phyloP scores from a whole-genome alignment of 2,888 invertebrate species.

The Tinea trinotella region DNA sequence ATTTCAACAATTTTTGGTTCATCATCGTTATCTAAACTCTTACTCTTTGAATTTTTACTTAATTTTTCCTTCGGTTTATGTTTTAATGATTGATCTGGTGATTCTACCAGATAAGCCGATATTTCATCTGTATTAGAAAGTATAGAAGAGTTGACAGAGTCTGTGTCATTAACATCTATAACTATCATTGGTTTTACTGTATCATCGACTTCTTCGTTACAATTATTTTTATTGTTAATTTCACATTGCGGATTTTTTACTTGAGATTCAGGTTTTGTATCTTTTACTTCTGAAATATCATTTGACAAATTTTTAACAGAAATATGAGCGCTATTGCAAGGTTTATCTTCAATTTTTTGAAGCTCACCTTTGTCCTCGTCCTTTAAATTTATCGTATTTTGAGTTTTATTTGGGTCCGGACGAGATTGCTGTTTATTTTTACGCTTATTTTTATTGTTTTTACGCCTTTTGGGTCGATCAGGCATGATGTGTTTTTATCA shows the following conservation, averaged over 20 bases:
- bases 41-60: constrained; percentile 48
- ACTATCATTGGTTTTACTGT: not conserved
- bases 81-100: constrained; percentile 45
- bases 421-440: constrained; percentile 51
- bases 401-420: constrained; percentile 4
- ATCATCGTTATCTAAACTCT: constrained; percentile 64
- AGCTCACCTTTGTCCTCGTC: not conserved
- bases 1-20: constrained; percentile 57
- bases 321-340: not conserved
- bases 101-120: constrained; percentile 50
- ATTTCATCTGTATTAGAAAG: not conserved
- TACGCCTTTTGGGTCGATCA: constrained; percentile 55
- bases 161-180: not conserved
- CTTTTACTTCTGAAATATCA: not conserved
- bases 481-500: constrained; percentile 37
- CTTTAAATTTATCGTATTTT: not conserved
- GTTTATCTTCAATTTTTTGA: not conserved
- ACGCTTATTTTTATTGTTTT: constrained; percentile 62
- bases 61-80: constrained; percentile 41
- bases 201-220: not conserved
- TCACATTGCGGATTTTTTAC: not conserved
- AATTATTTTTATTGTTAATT: not conserved
- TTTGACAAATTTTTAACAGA: not conserved
- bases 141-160: not conserved
- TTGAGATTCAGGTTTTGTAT: constrained; percentile 7